Conservation (phyloP, 2,888 invertebrate species). For the Cephus runcator region DNA sequence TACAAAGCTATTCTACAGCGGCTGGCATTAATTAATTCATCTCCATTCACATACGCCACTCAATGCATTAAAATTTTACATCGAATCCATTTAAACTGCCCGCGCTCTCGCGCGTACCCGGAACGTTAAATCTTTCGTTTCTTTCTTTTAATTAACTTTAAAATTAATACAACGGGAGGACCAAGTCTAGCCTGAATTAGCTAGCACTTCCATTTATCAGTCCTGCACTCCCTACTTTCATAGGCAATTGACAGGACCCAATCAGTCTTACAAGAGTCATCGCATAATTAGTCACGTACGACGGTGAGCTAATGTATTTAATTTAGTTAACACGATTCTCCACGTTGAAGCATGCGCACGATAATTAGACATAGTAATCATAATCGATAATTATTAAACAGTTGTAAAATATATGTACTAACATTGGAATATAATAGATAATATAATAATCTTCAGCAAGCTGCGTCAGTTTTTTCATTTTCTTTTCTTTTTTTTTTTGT, state of each 20-base stretch:
- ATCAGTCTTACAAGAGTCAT: constrained; percentile 28
- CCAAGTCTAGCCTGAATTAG: neutral
- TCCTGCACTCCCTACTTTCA: constrained; percentile 27
- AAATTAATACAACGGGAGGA: constrained; percentile 1
- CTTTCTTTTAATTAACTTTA: neutral
- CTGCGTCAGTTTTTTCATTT: constrained; percentile 10
- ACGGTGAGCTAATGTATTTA: constrained; percentile 13
- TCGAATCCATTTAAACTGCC: too few species aligned
- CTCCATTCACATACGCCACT: neutral
- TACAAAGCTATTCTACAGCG: constrained; percentile 28
- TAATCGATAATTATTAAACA: constrained; percentile 11
- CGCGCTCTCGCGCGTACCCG: too few species aligned
- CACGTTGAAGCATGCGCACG: constrained; percentile 11
- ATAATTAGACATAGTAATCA: neutral
- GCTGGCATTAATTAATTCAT: neutral
- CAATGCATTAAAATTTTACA: too few species aligned
- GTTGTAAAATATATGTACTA: constrained; percentile 27
- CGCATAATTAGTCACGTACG: constrained; percentile 6
- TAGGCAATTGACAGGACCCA: constrained; percentile 29
- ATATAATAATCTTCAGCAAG: constrained; percentile 23
- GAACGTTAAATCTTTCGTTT: neutral
- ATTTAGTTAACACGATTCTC: constrained; percentile 10
- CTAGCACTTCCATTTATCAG: constrained; percentile 4
- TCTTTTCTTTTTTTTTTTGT: neutral
- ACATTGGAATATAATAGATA: constrained; percentile 27